phyloP scores from a whole-genome alignment of 2,797 vertebrate species.

The Neoniphon sammara region DNA sequence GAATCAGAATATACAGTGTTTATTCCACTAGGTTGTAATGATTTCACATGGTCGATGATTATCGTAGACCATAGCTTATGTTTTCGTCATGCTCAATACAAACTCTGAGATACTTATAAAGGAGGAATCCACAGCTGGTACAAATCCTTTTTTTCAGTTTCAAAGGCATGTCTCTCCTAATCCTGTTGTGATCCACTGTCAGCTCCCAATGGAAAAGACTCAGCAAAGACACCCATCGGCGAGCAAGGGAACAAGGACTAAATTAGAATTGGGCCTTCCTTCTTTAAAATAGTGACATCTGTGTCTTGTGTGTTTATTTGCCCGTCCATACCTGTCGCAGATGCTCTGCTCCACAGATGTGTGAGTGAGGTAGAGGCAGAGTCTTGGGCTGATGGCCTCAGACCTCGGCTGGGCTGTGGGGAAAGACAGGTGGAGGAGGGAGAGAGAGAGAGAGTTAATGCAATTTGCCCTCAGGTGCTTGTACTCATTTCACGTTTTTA shows the following conservation, averaged over 20 bases:
- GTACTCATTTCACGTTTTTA: slow-evolving; percentile 38
- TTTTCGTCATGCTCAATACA: slow-evolving; percentile 24
- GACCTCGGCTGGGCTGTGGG: slow-evolving; percentile 6
- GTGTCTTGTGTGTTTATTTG: slow-evolving; percentile 59
- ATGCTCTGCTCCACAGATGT: slow-evolving; percentile 48
- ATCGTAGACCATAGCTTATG: slow-evolving; percentile 33
- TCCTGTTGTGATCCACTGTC: slow-evolving; percentile 54
- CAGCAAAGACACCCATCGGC: slow-evolving; percentile 22
- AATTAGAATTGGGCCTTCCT: slow-evolving; percentile 40
- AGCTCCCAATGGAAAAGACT: slow-evolving; percentile 33
- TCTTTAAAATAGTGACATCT: slow-evolving; percentile 41
- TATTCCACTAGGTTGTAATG: slow-evolving; percentile 41
- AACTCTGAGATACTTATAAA: slow-evolving; percentile 31
- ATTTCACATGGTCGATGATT: slow-evolving; percentile 50
- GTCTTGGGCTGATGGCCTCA: neutral
- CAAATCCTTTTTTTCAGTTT: slow-evolving; percentile 26
- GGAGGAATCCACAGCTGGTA: slow-evolving; percentile 45
- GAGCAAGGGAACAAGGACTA: slow-evolving; percentile 20
- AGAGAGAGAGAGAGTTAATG: slow-evolving; percentile 12
- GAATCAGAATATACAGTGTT: slow-evolving; percentile 31
- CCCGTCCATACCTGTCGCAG: slow-evolving; percentile 46
- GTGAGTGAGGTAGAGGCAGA: slow-evolving; percentile 18
- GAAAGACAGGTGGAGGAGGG: slow-evolving; percentile 1
- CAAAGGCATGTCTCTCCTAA: slow-evolving; percentile 39
- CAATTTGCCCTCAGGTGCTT: slow-evolving; percentile 38